phyloP scores from a whole-genome alignment of 2,797 vertebrate species.

The Coluber constrictor region DNA sequence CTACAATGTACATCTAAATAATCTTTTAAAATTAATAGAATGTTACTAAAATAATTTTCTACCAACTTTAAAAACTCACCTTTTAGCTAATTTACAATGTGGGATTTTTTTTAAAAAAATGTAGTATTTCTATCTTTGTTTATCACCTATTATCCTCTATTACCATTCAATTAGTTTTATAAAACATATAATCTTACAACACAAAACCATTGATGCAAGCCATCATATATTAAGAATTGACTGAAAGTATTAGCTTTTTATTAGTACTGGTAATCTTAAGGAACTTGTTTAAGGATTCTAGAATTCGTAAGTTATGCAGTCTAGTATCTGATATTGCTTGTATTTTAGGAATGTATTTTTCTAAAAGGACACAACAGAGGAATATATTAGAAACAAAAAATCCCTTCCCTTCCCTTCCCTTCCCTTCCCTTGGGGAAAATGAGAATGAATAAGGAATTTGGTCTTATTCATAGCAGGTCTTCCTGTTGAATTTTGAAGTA shows the following conservation, averaged over 20 bases:
- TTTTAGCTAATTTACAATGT: neutral
- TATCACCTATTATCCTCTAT: neutral
- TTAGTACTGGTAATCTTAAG: neutral
- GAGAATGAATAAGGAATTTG: constrained; percentile 1
- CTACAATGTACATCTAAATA: neutral
- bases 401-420: no score
- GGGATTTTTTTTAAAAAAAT: neutral
- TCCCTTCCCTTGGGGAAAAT: neutral
- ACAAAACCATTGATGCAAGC: neutral
- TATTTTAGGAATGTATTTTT: neutral
- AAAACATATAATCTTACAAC: neutral
- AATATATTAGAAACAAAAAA: neutral
- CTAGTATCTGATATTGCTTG: neutral
- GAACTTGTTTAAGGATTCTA: neutral
- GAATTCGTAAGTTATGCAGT: neutral
- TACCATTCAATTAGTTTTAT: neutral
- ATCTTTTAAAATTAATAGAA: neutral
- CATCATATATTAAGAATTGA: neutral
- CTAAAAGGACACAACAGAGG: neutral
- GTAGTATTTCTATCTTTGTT: neutral
- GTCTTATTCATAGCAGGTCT: neutral
- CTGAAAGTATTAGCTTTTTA: neutral
- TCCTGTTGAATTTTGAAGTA: neutral
- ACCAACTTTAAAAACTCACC: neutral
- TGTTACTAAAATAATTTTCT: neutral